Conservation (phyloP, 37 sponge, comb jelly and placozoan genomes). For the Petrosia ficiformis region DNA sequence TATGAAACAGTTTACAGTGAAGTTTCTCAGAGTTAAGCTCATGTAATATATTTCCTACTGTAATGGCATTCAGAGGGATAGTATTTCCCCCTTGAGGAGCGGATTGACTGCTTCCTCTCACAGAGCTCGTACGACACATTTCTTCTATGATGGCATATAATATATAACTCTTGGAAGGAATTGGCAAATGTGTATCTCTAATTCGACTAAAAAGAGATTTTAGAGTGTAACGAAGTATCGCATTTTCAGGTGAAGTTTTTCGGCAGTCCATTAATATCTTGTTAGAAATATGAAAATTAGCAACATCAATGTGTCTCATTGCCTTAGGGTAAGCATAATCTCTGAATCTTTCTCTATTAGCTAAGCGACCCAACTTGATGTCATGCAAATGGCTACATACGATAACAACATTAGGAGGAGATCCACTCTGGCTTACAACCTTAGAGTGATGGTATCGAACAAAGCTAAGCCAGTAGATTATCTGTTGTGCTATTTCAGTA, state of each 20-base stretch:
- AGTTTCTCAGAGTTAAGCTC: too few species aligned
- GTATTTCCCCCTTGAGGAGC: too few species aligned
- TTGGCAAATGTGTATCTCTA: background rate
- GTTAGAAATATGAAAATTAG: background rate
- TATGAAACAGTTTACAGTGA: background rate
- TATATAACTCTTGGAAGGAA: background rate
- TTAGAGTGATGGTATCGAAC: slow-evolving; percentile 10
- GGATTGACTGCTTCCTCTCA: too few species aligned
- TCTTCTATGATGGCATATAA: background rate
- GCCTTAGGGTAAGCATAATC: background rate
- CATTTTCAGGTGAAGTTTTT: background rate
- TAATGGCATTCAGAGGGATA: too few species aligned
- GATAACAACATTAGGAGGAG: slow-evolving; percentile 13
- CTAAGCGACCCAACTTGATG: background rate
- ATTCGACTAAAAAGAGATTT: background rate
- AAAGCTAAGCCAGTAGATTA: slow-evolving; percentile 25
- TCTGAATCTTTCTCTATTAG: background rate
- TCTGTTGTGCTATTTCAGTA: background rate
- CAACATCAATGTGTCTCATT: background rate
- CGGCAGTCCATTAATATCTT: background rate
- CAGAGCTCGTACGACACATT: too few species aligned
- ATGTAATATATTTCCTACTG: too few species aligned
- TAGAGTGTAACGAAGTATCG: background rate
- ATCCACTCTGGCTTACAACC: background rate
- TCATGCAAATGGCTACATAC: slow-evolving; percentile 9